A percentile compares a stretch with the other conserved stretches of the same genome.
These are phyloP conservation scores for Cepaea hortensis DNA, from an alignment of 2,888 invertebrate genomes.

Conservation along the genomic window DNA sequence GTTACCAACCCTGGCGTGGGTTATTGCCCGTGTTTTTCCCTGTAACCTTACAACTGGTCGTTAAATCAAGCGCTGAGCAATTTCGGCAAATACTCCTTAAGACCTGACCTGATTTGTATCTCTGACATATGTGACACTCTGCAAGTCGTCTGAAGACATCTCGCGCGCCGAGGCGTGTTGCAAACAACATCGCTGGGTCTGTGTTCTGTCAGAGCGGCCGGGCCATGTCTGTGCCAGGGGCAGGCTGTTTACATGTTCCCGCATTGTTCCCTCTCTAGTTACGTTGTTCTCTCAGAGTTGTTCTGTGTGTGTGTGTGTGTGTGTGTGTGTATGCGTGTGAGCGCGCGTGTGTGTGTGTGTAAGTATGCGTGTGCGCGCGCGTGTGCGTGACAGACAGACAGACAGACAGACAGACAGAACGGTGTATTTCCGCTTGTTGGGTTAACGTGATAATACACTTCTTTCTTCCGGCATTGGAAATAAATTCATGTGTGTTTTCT, in stretches of 20 bases:
- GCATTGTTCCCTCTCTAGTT: no score
- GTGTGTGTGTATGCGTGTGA: not conserved
- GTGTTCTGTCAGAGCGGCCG: not conserved
- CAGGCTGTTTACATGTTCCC: not conserved
- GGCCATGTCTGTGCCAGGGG: not conserved
- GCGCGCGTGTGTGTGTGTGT: no score
- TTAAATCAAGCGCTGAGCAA: not conserved
- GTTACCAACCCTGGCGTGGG: not conserved
- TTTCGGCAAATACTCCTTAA: not conserved
- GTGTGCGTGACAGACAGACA: no score
- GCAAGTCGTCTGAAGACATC: not conserved
- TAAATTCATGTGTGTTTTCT: no score
- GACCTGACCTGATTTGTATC: not conserved
- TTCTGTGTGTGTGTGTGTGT: not conserved
- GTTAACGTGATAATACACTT: not conserved
- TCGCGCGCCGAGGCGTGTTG: not conserved
- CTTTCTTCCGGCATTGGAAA: not conserved
- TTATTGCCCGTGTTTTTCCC: not conserved
- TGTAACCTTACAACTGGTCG: not conserved
- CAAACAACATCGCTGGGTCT: not conserved
- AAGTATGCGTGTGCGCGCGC: no score
- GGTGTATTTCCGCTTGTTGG: no score
- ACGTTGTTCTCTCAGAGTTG: no score
- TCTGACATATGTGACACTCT: not conserved
- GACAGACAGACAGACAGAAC: no score